A percentile compares a stretch with the other conserved stretches of the same genome.
Evolutionary conservation across 2,113 vertebrate species (phyloP).

Genomic region (Coptodon bakossiorum): DNA sequence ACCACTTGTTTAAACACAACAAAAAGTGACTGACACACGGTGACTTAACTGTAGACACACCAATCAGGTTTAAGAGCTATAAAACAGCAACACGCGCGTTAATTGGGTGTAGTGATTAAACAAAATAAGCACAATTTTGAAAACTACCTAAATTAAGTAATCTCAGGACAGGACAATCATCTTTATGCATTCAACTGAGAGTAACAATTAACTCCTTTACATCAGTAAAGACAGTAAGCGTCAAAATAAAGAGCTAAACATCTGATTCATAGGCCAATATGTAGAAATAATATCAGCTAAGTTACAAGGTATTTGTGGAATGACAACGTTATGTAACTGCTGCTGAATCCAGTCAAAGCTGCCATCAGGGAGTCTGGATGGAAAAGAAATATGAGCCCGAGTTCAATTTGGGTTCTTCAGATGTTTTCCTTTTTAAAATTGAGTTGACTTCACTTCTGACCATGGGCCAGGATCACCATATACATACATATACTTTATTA

Average conservation of each 20-base stretch:
- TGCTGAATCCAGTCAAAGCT: neutral
- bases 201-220: neutral
- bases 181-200: neutral
- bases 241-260: neutral
- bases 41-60: neutral
- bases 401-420: neutral
- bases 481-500: neutral
- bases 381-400: neutral
- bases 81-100: neutral
- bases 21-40: neutral
- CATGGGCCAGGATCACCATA: neutral
- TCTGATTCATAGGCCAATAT: neutral
- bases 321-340: conserved; percentile 25
- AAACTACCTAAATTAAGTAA: neutral
- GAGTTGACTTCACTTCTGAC: neutral
- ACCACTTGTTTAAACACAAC: neutral
- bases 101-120: neutral
- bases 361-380: neutral
- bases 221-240: neutral
- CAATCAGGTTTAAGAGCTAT: neutral
- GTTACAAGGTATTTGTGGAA: conserved; percentile 19
- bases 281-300: neutral
- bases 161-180: neutral
- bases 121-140: neutral
- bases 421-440: neutral